A percentile compares a stretch with the other conserved stretches of the same genome.
phyloP scores from a whole-genome alignment of 2,113 vertebrate species.

The Tringa solitaria region DNA sequence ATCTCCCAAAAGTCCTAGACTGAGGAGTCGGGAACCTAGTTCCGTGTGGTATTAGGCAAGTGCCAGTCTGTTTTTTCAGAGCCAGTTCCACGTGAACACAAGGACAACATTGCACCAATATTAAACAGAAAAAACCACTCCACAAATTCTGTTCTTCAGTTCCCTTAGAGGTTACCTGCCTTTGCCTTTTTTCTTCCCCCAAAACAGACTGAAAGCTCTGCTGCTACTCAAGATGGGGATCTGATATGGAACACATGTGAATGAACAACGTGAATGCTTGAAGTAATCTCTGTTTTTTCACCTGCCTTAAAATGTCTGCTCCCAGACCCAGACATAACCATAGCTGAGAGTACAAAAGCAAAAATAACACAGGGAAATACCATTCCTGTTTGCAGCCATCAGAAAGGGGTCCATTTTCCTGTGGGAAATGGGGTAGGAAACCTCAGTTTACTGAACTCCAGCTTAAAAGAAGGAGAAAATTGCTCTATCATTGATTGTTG shows the following conservation, averaged over 20 bases:
- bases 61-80: background rate
- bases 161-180: background rate
- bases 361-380: background rate
- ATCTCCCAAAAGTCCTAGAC: background rate
- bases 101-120: background rate
- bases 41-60: background rate
- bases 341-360: background rate
- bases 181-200: background rate
- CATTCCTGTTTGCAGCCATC: background rate
- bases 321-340: background rate
- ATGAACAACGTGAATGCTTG: background rate
- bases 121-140: background rate
- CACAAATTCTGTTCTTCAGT: background rate
- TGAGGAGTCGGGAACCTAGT: rapidly evolving
- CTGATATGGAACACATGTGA: background rate
- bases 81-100: background rate
- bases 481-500: background rate
- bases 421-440: background rate
- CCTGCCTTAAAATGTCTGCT: background rate
- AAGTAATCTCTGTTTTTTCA: background rate
- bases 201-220: background rate
- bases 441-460: background rate
- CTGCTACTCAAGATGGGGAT: background rate
- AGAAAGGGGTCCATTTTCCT: background rate
- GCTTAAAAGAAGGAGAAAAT: background rate